These are phyloP conservation scores for Vimba vimba DNA, from an alignment of 2,113 vertebrate genomes.

Conservation along the genomic window DNA sequence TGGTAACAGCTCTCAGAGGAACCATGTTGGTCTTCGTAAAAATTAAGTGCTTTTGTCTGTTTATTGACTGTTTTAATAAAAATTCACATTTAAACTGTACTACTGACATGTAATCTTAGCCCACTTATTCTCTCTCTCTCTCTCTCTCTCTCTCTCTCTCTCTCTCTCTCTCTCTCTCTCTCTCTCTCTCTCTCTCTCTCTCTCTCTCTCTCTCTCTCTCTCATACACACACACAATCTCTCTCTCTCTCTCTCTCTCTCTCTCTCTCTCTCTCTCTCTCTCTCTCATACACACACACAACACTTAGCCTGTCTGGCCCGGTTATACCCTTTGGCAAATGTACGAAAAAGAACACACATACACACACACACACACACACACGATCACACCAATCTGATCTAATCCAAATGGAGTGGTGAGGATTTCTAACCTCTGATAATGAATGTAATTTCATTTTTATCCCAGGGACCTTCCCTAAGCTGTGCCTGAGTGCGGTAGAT, in stretches of 20 bases:
- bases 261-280: background rate
- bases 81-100: conserved; percentile 11
- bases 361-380: background rate
- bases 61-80: conserved; percentile 38
- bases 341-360: conserved; percentile 1
- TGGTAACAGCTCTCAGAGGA: conserved; percentile 39
- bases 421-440: conserved; percentile 44
- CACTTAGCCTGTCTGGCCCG: conserved; percentile 24
- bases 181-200: too few relatives aligned
- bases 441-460: conserved; percentile 48
- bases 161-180: too few relatives aligned
- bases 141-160: background rate
- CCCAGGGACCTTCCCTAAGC: conserved; percentile 4
- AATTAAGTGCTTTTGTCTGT: conserved; percentile 26
- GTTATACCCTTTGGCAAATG: conserved; percentile 27
- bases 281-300: background rate
- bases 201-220: background rate
- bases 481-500: background rate
- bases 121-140: conserved; percentile 2
- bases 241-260: conserved; percentile 14
- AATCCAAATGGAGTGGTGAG: conserved; percentile 35
- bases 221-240: background rate
- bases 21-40: conserved; percentile 33
- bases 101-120: conserved; percentile 14
- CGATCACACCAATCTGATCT: conserved; percentile 8